Base-by-base conservation (phyloP, 2,888 invertebrate genomes). In the Tricholauxania praeusta region DNA sequence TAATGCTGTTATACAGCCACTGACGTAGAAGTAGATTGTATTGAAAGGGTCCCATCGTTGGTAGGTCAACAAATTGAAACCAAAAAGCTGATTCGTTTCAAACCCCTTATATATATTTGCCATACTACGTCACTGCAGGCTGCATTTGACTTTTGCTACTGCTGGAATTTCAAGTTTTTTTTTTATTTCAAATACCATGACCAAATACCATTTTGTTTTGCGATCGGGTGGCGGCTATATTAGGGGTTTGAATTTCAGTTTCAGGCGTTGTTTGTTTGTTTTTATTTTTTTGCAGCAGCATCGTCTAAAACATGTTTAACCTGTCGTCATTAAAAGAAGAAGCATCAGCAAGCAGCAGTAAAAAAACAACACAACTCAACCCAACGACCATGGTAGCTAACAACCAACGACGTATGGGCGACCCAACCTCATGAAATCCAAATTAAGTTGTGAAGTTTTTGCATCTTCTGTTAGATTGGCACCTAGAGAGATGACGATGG, bases 151-250 rank as follows among this genome's bases (percentile, higher is more conserved):
- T 19, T 51, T 57, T 12, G 72, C 10, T 2, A 28, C 77, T 82
- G 79, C 76, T 80, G 78, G 83, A 86, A 86, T 85, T 85, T 83
- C 85, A 86, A 84, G 83, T 83, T 83, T 82, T 80, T 83, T 85
- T 84, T 85, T n/a, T n/a, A n/a, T n/a, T 85, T 85, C 82, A 83
- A 84, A 84, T 79, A 80, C 81, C 81, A 81, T 81, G 79, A 79
- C 81, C 82, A 82, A 81, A 83, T 82, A 78, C 82, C 39, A 39
- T 39, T 39, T 39, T 39, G 39, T 39, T 39, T 39, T 39, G 39
- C 39, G 10, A 39, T 39, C 39, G 39, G 10, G 7, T 10, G 39
- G 39, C 10, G 1, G 39, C 10, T 39, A 7, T 7, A 10, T 39
- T 10, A 10, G 39, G 7, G 39, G 39, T 10, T 28, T 28, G 28